Percentiles rank a stretch among this genome's conserved stretches.
phyloP scores from a whole-genome alignment of 37 sponge, comb jelly and placozoan species.

The Diacarnus erythraeanus region DNA sequence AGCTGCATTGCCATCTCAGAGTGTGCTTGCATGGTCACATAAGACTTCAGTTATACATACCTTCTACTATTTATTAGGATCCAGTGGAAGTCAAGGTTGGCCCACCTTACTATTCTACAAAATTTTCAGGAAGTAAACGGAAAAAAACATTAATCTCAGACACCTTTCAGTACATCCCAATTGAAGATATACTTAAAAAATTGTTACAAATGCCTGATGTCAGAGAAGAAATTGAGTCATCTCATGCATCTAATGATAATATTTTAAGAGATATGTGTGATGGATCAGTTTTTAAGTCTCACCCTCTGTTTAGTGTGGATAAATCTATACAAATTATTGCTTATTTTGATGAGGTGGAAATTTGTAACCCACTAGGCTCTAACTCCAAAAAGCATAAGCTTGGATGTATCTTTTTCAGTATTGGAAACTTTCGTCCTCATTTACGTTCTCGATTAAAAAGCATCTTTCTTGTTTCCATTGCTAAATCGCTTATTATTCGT shows the following conservation, averaged over 20 bases:
- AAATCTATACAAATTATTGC: constrained; percentile 16
- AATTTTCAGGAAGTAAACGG: constrained; percentile 4
- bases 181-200: background rate
- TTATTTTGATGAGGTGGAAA: constrained; percentile 37
- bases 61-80: background rate
- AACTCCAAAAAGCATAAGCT: constrained; percentile 5
- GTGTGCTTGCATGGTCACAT: too few species aligned
- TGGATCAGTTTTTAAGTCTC: constrained; percentile 4
- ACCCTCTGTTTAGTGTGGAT: background rate
- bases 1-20: background rate
- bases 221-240: background rate
- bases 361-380: constrained; percentile 14
- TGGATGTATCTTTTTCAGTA: constrained; percentile 2
- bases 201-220: constrained; percentile 2
- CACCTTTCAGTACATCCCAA: constrained; percentile 10
- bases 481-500: background rate
- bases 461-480: constrained; percentile 21
- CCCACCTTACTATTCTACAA: background rate
- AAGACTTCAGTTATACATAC: too few species aligned
- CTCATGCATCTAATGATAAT: background rate
- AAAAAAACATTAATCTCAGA: background rate
- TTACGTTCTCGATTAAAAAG: constrained; percentile 6
- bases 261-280: constrained; percentile 20
- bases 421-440: constrained; percentile 17
- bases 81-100: constrained; percentile 20